Percentiles rank a stretch among this genome's conserved stretches.
These are phyloP conservation scores for Ophion slaviceki DNA, from an alignment of 2,888 invertebrate species.

Conservation along the genomic window DNA sequence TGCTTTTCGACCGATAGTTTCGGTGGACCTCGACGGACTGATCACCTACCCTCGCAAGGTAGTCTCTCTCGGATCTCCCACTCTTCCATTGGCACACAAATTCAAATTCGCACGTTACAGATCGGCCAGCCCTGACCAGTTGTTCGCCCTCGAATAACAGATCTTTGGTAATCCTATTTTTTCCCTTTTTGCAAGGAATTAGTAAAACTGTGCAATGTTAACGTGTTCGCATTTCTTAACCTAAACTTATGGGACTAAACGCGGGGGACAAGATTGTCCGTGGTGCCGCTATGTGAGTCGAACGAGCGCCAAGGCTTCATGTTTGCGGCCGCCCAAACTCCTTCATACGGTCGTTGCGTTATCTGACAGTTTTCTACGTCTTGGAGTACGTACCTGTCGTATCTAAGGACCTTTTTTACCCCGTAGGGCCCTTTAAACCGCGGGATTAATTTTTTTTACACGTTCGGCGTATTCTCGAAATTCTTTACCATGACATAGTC, in stretches of 20 bases:
- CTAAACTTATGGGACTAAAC: neutral
- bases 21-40: neutral
- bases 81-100: neutral
- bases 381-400: neutral
- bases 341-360: neutral
- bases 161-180: neutral
- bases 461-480: constrained; percentile 37
- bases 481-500: constrained; percentile 50
- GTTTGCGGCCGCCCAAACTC: neutral
- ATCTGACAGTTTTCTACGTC: neutral
- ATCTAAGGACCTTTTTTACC: neutral
- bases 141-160: neutral
- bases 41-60: neutral
- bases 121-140: neutral
- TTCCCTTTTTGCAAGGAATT: neutral
- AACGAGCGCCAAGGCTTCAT: neutral
- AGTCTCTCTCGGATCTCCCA: neutral
- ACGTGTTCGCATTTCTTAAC: neutral
- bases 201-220: neutral
- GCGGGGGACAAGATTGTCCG: too few species aligned
- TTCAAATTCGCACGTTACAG: neutral
- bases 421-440: neutral
- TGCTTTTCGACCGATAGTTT: too few species aligned
- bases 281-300: neutral
- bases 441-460: neutral